Evolutionary conservation across 1,140 invertebrate genomes (phyloP).

Genomic region (Mycetomoellerius zeteki): DNA sequence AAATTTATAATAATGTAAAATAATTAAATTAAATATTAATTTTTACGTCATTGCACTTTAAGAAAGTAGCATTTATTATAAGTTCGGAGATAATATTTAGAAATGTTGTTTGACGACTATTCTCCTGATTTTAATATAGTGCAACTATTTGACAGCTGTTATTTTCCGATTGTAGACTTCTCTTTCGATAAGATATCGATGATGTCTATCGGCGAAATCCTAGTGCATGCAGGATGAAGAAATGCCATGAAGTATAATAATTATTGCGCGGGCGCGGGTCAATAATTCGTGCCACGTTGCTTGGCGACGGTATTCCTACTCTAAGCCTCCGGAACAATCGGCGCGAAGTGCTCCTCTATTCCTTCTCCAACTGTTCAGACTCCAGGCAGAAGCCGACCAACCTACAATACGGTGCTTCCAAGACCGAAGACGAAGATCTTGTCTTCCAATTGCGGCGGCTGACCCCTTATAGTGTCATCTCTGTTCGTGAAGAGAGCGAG

Average conservation of each 20-base stretch:
- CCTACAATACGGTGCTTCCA: conserved; percentile 56
- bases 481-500: neutral
- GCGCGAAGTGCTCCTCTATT: conserved; percentile 65
- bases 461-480: neutral
- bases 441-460: neutral
- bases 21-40: neutral
- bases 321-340: conserved; percentile 62
- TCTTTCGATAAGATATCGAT: neutral
- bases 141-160: neutral
- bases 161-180: neutral
- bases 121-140: neutral
- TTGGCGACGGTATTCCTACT: conserved; percentile 76
- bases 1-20: neutral
- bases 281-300: conserved; percentile 83
- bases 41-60: neutral
- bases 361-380: conserved; percentile 65
- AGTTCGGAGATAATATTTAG: neutral
- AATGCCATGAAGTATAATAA: conserved; percentile 77
- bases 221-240: conserved; percentile 52
- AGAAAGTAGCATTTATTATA: neutral
- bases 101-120: neutral
- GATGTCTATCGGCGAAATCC: conserved; percentile 36
- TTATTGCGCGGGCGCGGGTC: conserved; percentile 85
- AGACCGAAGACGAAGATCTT: conserved; percentile 47
- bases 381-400: conserved; percentile 68